A percentile compares a stretch with the other conserved stretches of the same genome.
Evolutionary conservation across 2,888 invertebrate species (phyloP).

Genomic region (Drosophila antonietae): DNA sequence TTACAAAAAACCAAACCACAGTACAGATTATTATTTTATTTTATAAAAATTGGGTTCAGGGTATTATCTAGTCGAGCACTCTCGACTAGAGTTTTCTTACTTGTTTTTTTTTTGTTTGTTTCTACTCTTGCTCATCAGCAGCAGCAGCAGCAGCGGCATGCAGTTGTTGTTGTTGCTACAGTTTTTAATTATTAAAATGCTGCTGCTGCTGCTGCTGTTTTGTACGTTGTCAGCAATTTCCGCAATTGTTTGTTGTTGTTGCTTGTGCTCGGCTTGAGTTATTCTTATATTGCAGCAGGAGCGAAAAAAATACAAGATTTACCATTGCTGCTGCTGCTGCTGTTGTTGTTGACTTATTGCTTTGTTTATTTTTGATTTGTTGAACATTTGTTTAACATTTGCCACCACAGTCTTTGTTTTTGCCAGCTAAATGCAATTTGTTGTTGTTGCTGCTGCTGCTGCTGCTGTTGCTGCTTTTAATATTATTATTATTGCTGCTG

Average conservation of each 20-base stretch:
- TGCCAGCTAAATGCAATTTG: constrained; percentile 17
- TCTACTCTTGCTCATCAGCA: constrained; percentile 53
- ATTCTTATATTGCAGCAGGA: constrained; percentile 40
- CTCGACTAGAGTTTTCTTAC: no score
- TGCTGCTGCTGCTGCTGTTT: constrained; percentile 33
- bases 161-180: constrained; percentile 38
- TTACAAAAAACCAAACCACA: no score
- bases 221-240: constrained; percentile 66
- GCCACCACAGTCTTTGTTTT: constrained; percentile 23
- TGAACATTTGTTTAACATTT: constrained; percentile 68
- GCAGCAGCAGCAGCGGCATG: neutral
- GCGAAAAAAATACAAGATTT: constrained; percentile 15
- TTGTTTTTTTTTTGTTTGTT: constrained; percentile 31
- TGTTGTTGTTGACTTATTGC: constrained; percentile 34
- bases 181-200: constrained; percentile 59
- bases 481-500: neutral
- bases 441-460: constrained; percentile 22
- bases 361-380: constrained; percentile 69
- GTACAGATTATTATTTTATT: no score
- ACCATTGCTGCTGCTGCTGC: constrained; percentile 18
- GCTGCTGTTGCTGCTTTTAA: neutral
- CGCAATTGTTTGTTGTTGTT: constrained; percentile 42
- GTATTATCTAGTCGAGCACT: no score
- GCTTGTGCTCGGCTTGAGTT: constrained; percentile 37
- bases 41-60: no score